Conservation (phyloP, 2,797 vertebrate species). For the Aeoliscus strigatus region DNA sequence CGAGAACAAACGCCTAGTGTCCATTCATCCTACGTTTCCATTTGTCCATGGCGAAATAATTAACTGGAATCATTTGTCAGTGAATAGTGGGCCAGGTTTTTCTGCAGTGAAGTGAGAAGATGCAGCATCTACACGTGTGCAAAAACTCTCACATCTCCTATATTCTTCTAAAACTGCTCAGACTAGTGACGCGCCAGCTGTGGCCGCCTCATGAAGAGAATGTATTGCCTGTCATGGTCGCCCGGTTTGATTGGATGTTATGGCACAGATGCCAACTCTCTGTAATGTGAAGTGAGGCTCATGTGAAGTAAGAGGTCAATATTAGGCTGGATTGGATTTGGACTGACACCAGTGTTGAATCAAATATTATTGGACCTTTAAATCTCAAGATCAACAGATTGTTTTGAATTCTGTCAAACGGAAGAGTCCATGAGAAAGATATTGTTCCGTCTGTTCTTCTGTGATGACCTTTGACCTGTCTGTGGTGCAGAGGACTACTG, state of each 20-base stretch:
- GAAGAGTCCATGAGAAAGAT: no score
- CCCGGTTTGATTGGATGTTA: slow-evolving; percentile 12
- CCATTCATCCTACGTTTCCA: no score
- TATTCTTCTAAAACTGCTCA: slow-evolving; percentile 1
- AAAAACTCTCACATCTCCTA: slow-evolving; percentile 1
- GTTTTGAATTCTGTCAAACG: no score
- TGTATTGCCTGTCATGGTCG: slow-evolving; percentile 4
- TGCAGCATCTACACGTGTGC: slow-evolving; percentile 13
- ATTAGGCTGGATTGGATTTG: neutral
- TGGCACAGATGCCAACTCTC: neutral
- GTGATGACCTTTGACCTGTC: no score
- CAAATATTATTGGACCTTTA: no score
- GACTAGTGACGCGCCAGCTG: slow-evolving; percentile 19
- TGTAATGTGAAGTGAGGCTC: neutral
- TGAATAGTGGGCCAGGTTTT: no score
- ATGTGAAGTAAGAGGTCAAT: neutral
- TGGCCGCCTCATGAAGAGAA: slow-evolving; percentile 10
- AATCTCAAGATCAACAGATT: no score
- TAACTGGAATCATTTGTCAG: slow-evolving; percentile 19
- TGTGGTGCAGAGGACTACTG: no score
- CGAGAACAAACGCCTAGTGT: no score
- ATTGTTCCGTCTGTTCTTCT: no score
- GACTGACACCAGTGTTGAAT: no score
- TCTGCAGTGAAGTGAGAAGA: slow-evolving; percentile 16
- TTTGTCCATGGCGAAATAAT: no score